Conservation (phyloP, 1,140 invertebrate species). For the Drosophila parabipectinata region DNA sequence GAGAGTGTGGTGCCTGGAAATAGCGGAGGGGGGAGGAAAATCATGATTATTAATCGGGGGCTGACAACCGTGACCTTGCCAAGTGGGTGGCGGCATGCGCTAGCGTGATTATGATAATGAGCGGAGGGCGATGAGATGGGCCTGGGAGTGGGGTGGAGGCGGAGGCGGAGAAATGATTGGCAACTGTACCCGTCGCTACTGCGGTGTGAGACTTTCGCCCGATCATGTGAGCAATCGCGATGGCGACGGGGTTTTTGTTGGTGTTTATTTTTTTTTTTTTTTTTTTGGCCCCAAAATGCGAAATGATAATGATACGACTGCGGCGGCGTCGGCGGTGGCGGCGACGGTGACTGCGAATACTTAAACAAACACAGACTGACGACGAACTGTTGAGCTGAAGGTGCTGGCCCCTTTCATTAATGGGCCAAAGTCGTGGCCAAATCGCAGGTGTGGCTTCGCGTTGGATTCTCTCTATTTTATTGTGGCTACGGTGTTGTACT, state of each 20-base stretch:
- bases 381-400: constrained; percentile 33
- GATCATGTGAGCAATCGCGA: constrained; percentile 73
- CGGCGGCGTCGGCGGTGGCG: background rate
- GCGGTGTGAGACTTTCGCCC: constrained; percentile 60
- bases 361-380: constrained; percentile 28
- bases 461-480: constrained; percentile 14
- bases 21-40: constrained; percentile 15
- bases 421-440: constrained; percentile 57
- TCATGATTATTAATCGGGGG: constrained; percentile 43
- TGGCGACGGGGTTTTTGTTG: constrained; percentile 50
- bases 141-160: background rate
- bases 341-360: constrained; percentile 4
- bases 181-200: constrained; percentile 55
- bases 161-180: constrained; percentile 35
- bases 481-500: constrained; percentile 55
- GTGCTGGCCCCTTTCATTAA: constrained; percentile 53
- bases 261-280: background rate
- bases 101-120: constrained; percentile 79
- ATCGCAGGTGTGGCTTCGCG: constrained; percentile 29
- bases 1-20: constrained; percentile 74
- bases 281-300: constrained; percentile 45
- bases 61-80: constrained; percentile 52
- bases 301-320: constrained; percentile 41
- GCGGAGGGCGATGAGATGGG: constrained; percentile 1
- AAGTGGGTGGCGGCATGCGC: constrained; percentile 29